Evolutionary conservation across 2,888 invertebrate genomes (phyloP).

Genomic region (Gandaritis pyraliata): DNA sequence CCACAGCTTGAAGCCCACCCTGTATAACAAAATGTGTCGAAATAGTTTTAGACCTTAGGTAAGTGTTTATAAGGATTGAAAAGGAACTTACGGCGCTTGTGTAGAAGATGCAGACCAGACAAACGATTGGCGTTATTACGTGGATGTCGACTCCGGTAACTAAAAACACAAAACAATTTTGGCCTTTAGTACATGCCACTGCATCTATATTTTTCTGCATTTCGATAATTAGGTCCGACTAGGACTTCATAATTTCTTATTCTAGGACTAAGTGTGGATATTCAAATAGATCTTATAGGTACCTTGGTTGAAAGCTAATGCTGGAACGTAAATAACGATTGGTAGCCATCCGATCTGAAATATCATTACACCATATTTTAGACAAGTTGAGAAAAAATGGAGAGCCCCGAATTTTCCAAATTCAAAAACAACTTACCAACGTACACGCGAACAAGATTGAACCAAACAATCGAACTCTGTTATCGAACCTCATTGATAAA

Average conservation of each 20-base stretch:
- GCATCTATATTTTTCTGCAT: too few species aligned
- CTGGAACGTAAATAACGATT: conserved; percentile 91
- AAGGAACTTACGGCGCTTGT: conserved; percentile 88
- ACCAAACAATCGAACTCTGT: conserved; percentile 87
- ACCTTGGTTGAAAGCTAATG: conserved; percentile 92
- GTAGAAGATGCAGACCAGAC: conserved; percentile 93
- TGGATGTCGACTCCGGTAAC: conserved; percentile 94
- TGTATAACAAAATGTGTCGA: conserved; percentile 51
- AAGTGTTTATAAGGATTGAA: not conserved
- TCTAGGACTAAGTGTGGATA: too few species aligned
- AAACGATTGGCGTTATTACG: conserved; percentile 91
- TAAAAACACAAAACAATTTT: conserved; percentile 63
- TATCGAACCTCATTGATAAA: conserved; percentile 88
- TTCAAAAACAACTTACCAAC: conserved; percentile 80
- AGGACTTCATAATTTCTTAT: too few species aligned
- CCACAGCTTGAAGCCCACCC: conserved; percentile 92
- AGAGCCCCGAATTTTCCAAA: not conserved
- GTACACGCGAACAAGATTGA: conserved; percentile 88
- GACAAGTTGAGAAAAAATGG: not conserved
- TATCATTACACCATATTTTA: not conserved
- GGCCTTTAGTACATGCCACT: not conserved
- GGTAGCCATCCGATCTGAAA: conserved; percentile 90
- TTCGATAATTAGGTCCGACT: too few species aligned
- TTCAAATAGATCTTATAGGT: too few species aligned
- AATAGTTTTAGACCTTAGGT: not conserved